Conservation (phyloP, 2,888 invertebrate species). For the Flexamia atlantica region DNA sequence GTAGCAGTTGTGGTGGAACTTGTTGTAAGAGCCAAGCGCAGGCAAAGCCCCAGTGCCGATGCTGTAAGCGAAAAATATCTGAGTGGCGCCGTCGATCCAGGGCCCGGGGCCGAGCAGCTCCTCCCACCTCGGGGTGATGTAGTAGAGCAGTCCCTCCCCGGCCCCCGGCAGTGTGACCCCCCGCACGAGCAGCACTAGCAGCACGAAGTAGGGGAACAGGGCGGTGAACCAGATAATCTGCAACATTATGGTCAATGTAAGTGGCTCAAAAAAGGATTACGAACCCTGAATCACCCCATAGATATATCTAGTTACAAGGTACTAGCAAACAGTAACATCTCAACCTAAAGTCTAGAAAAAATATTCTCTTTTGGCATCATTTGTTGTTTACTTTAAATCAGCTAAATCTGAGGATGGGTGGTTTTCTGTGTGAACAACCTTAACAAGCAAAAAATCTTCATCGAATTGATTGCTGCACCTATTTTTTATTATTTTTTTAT, state of each 20-base stretch:
- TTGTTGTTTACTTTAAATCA: no score
- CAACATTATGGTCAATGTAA: neutral
- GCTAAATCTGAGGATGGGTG: no score
- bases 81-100: constrained; percentile 88
- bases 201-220: constrained; percentile 84
- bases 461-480: no score
- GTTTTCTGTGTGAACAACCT: no score
- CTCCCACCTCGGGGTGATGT: constrained; percentile 81
- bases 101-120: constrained; percentile 77
- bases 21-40: constrained; percentile 86
- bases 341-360: no score
- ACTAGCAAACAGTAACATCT: no score
- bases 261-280: no score
- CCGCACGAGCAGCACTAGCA: constrained; percentile 81
- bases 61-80: constrained; percentile 88
- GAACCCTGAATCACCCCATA: no score
- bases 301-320: no score
- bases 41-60: constrained; percentile 87
- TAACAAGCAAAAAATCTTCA: no score
- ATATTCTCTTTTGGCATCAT: no score
- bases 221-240: constrained; percentile 88
- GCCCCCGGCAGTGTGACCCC: constrained; percentile 84
- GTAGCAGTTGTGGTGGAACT: constrained; percentile 87
- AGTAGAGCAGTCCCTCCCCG: constrained; percentile 80
- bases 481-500: no score